These are phyloP conservation scores for Drosophila cracens DNA, from an alignment of 2,888 invertebrate species.

Conservation along the genomic window DNA sequence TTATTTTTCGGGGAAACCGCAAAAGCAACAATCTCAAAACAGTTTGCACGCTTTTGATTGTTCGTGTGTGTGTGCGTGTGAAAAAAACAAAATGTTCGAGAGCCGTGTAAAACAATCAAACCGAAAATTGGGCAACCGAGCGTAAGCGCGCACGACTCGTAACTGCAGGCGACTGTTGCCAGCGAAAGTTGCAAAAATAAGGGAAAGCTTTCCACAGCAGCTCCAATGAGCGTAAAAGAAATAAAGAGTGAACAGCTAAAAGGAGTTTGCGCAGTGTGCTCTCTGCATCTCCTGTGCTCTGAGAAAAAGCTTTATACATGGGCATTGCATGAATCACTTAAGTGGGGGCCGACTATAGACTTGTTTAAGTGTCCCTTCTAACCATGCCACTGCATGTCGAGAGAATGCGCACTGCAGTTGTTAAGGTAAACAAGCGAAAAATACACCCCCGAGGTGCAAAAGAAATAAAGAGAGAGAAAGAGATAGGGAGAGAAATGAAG, in stretches of 20 bases:
- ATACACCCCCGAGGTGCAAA: slow-evolving; percentile 34
- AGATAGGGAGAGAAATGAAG: not conserved
- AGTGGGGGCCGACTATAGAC: not conserved
- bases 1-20: slow-evolving; percentile 23
- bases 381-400: slow-evolving; percentile 31
- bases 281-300: slow-evolving; percentile 10
- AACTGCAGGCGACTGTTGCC: slow-evolving; percentile 76
- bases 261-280: slow-evolving; percentile 57
- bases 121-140: slow-evolving; percentile 74
- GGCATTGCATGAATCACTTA: slow-evolving; percentile 8
- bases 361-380: not conserved
- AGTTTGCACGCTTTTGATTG: slow-evolving; percentile 71
- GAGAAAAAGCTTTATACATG: slow-evolving; percentile 54
- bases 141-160: slow-evolving; percentile 81
- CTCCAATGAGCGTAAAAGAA: slow-evolving; percentile 5
- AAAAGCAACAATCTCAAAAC: slow-evolving; percentile 61
- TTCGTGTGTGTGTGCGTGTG: slow-evolving; percentile 36
- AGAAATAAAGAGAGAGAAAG: not conserved
- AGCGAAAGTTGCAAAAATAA: slow-evolving; percentile 59
- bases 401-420: slow-evolving; percentile 63
- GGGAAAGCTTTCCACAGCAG: slow-evolving; percentile 47
- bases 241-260: slow-evolving; percentile 5
- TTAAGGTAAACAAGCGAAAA: slow-evolving; percentile 49
- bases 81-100: slow-evolving; percentile 36
- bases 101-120: slow-evolving; percentile 58